Base-by-base conservation (phyloP, 53 echinoderm and acorn worm species). In the Echinometra lucunter region DNA sequence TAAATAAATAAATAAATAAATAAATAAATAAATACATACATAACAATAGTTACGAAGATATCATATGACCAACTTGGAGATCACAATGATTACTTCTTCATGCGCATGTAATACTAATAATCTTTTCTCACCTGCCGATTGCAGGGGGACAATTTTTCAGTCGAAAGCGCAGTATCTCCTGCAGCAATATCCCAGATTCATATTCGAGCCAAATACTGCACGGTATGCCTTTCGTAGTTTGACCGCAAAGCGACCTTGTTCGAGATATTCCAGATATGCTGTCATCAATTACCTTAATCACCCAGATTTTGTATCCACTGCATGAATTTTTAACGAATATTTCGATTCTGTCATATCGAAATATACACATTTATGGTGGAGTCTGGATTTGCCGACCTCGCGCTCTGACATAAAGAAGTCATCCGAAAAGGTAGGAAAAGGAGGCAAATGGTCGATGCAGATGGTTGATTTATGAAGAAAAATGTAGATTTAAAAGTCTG, bases 211-310 rank as follows among this genome's bases (percentile, higher is more conserved):
- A 78, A n/a, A 78, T 78, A 78, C 42, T 78, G 38, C 78, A 12
- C 35, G 38, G 21, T 78, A 38, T 40, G 21, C 21, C 42, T 78
- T 78, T 78, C 42, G 13, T 40, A 21, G 78, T 40, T 19, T 78
- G 78, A 78, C 78, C 78, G 78, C 78, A 78, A 78, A 19, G 42
- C 78, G 78, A 78, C 78, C 78, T 78, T 78, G 78, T 78, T 78
- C 78, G 38, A 78, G 78, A 40, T 78, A 78, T 38, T 4, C 42
- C 21, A 40, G 1, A 78, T 40, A 78, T 4, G 42, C 38, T 40
- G 17, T 78, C 78, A 78, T 78, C 78, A 78, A 78, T 78, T 78
- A 78, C 38, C 78, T 78, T 38, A 78, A 78, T 78, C 78, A 78
- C 42, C 16, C 78, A 42, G 78, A 78, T 78, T 78, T 23, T 78